A percentile compares a stretch with the other conserved stretches of the same genome.
Conservation (phyloP, 2,797 vertebrate species). For the Takifugu ocellatus region DNA sequence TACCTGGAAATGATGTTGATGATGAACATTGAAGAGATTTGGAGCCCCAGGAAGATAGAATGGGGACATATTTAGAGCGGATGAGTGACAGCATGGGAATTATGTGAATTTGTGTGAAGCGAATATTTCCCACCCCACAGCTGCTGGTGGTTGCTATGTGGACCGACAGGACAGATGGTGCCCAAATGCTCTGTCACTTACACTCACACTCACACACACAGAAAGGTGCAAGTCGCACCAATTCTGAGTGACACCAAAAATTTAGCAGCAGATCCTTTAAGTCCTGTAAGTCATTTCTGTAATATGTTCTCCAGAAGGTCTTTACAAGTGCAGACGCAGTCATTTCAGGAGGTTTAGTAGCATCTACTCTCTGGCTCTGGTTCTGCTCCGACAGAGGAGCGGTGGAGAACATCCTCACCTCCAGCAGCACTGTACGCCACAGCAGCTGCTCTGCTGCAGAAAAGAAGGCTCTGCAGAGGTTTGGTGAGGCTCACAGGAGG, state of each 20-base stretch:
- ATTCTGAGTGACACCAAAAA: not conserved
- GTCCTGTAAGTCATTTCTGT: not conserved
- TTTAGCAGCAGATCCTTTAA: not conserved
- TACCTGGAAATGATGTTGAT: not conserved
- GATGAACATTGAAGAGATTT: not conserved
- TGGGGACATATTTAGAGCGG: not conserved
- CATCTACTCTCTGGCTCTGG: too few relatives aligned
- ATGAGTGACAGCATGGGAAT: slow-evolving; percentile 25
- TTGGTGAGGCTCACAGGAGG: too few relatives aligned
- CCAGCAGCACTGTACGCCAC: too few relatives aligned
- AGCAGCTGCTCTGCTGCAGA: too few relatives aligned
- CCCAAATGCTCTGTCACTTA: slow-evolving; percentile 44
- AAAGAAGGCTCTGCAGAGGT: too few relatives aligned
- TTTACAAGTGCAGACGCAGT: too few relatives aligned
- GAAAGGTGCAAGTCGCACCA: too few relatives aligned
- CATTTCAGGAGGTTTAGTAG: too few relatives aligned
- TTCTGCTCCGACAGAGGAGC: too few relatives aligned
- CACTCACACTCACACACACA: not conserved
- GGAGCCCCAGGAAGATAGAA: too few relatives aligned
- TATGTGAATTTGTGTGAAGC: slow-evolving; percentile 27
- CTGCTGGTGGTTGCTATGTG: slow-evolving; percentile 56
- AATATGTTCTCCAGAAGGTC: too few relatives aligned
- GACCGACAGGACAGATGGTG: slow-evolving; percentile 67
- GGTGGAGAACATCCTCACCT: too few relatives aligned
- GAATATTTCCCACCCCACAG: slow-evolving; percentile 50